These are phyloP conservation scores for Lissocephala sabroskyi DNA, from an alignment of 2,888 invertebrate genomes.

Conservation along the genomic window DNA sequence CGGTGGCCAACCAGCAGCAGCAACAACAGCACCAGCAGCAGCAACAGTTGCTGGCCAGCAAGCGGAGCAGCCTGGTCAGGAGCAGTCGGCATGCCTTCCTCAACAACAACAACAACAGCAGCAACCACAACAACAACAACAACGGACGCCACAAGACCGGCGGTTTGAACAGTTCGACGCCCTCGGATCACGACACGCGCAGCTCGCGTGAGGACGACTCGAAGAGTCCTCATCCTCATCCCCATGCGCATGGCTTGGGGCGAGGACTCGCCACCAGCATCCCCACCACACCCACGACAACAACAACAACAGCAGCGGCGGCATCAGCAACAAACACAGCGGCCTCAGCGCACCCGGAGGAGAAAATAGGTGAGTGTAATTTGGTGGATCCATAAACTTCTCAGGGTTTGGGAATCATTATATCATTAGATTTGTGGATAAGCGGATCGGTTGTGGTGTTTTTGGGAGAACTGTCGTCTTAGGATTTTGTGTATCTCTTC, in stretches of 20 bases:
- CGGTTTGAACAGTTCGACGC: constrained; percentile 60
- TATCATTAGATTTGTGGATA: no score
- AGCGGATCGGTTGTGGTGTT: no score
- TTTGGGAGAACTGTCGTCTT: no score
- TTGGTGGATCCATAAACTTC: no score
- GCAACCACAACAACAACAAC: constrained; percentile 18
- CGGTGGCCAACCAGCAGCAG: constrained; percentile 47
- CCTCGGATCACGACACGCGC: constrained; percentile 69
- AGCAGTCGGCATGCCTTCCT: constrained; percentile 40
- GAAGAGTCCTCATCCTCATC: constrained; percentile 70
- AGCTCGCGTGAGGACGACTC: constrained; percentile 72
- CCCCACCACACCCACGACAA: neutral
- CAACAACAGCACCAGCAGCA: constrained; percentile 44
- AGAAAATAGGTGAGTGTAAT: constrained; percentile 66
- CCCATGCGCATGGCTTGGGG: constrained; percentile 47
- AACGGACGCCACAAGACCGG: constrained; percentile 12
- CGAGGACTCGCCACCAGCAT: no score
- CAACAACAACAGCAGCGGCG: neutral
- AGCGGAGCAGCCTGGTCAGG: constrained; percentile 44
- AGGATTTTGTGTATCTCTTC: no score
- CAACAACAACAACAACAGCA: constrained; percentile 33
- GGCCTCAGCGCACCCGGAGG: constrained; percentile 41
- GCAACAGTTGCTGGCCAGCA: constrained; percentile 36
- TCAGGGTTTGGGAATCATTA: no score
- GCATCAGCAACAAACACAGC: constrained; percentile 1